Evolutionary conservation across 2,888 invertebrate genomes (phyloP), one percentile per base, ranked within the genome.

Genomic region (Drosophila hawaiiensis): DNA sequence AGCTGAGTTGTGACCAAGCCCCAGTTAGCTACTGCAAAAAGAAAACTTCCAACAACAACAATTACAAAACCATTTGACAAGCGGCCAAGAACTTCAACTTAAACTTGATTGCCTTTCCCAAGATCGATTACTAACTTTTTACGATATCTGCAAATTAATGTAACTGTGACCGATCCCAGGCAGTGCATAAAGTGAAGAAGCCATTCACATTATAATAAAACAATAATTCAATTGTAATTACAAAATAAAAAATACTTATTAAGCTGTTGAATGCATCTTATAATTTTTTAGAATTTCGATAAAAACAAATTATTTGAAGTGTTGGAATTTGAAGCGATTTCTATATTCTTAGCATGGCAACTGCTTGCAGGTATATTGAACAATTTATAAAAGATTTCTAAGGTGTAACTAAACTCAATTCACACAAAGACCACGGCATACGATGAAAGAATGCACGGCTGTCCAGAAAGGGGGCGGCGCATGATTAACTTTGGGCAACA

Each of bases 1-100:
- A 84, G 60, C 68, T 69, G 82, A 83, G 58, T 70, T 78, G 73
- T 61, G 67, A 47, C 64, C 67, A 54, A 60, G 52, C 43, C 49
- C 33, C 59, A 47, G 52, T 68, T 55, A 59, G 72, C 80, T 80
- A 79, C 80, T 49, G 76, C 54, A 69, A 14, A 31, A n/a, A 37
- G 16, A 14, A n/a, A 58, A 9, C 25, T 37, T 12, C 47, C 22
- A 25, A 2, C 22, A 47, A 25, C 28, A 16, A 29, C 39, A 58
- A 56, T 39, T 28, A 19, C 12, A 4, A 28, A n/a, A 29, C 22
- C 50, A 12, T 19, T 28, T 29, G 28, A 56, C 56, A 58, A 31
- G 29, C 50, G 60, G 19, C 25, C 19, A 33, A 19, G 6, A 55
- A 55, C 6, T 55, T 37, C 0, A 6, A 4, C 16, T 10, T 3